A percentile compares a stretch with the other conserved stretches of the same genome.
phyloP scores from a whole-genome alignment of 1,140 invertebrate genomes.

The Temnothorax nylanderi region DNA sequence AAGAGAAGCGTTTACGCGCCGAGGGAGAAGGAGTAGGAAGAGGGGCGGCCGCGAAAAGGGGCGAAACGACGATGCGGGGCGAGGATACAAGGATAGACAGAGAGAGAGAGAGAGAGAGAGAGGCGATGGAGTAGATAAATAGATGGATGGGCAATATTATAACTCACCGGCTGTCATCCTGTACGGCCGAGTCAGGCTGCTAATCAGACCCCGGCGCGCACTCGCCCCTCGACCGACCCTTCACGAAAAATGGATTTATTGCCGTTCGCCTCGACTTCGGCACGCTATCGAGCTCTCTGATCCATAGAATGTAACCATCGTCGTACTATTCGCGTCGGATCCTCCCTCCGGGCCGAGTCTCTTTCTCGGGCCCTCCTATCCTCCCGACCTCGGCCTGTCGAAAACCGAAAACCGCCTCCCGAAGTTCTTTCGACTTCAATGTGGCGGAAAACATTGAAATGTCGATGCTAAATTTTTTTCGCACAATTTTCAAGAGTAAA shows the following conservation, averaged over 20 bases:
- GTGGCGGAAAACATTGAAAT: conserved; percentile 62
- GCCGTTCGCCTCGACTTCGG: conserved; percentile 85
- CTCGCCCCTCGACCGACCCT: conserved; percentile 81
- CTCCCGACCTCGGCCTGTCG: conserved; percentile 26
- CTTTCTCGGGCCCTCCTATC: conserved; percentile 43
- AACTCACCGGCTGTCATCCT: conserved; percentile 85
- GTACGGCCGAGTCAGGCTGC: conserved; percentile 85
- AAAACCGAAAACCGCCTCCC: conserved; percentile 48
- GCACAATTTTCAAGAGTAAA: neutral
- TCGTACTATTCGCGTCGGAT: conserved; percentile 77
- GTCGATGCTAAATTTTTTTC: neutral
- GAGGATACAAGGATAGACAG: conserved; percentile 39
- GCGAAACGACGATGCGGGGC: conserved; percentile 58
- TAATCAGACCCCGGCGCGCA: conserved; percentile 84
- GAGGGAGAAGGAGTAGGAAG: neutral
- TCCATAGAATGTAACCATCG: conserved; percentile 84
- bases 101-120: conserved; percentile 54
- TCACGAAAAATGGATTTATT: conserved; percentile 87
- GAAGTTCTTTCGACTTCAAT: conserved; percentile 41
- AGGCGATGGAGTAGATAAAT: conserved; percentile 84
- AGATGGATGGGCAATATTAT: conserved; percentile 86
- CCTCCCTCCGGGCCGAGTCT: conserved; percentile 60
- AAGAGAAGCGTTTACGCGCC: conserved; percentile 36
- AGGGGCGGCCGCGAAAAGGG: conserved; percentile 55
- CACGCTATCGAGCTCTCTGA: conserved; percentile 86